Base-by-base conservation (phyloP, 2,113 vertebrate genomes). In the Aptenodytes patagonicus region DNA sequence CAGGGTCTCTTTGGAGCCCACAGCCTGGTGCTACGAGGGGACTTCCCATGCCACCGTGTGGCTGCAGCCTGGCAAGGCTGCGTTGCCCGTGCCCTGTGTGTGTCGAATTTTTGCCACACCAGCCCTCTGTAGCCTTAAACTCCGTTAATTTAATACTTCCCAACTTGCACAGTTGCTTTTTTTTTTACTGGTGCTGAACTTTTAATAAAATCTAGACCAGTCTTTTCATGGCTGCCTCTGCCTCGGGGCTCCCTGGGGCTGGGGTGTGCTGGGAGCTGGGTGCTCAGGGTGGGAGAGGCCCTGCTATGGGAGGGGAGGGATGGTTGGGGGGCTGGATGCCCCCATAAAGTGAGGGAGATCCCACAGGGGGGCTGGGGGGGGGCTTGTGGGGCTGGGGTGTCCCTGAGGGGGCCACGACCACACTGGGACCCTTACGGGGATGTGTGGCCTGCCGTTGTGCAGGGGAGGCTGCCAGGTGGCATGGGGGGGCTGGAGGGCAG, bases 91-190 rank as follows among this genome's bases (percentile, higher is more conserved):
- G 82, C 78, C 47, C 78, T 51, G 46, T 13, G 21, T 6, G 31
- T 96, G 94, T 82, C 96, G 64, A 76, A 24, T 68, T 69, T 75
- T 79, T 6, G 3, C 61, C 60, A 54, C 66, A 24, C 58, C 93
- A 83, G 91, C 79, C 90, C 61, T 80, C 89, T n/a, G 40, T 62
- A 90, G 93, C 91, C 77, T 88, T 73, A 44, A 87, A 94, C 65
- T 96, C 92, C 31, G 0, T 95, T 98, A 97, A 97, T 97, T 97
- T 97, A 98, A 98, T 79, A 87, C 77, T 90, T 77, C 71, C 91
- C 3, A 5, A 73, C 78, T 91, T 84, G 52, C 60, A 78, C 77
- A 34, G 64, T 92, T 5, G 68, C 71, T 79, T 57, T 89, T 84
- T 76, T 70, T 87, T 89, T 84, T 92, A 70, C 88, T 82, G 90